phyloP scores from a whole-genome alignment of 2,888 invertebrate genomes.

The Tetanocera ferruginea region DNA sequence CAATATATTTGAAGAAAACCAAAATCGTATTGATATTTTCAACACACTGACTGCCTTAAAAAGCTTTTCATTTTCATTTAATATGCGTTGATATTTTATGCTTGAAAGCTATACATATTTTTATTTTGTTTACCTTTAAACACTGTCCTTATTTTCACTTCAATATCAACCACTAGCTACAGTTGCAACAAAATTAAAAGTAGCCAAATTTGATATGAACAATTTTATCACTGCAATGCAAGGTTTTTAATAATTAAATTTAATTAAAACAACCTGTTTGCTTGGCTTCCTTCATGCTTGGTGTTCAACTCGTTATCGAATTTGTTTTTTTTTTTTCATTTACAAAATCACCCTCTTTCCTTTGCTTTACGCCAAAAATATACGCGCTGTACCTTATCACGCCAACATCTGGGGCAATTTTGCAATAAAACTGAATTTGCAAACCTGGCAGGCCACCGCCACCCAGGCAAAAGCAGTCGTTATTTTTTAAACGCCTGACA shows the following conservation, averaged over 20 bases:
- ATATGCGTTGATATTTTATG: no score
- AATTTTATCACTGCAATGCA: no score
- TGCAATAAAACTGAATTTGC: conserved; percentile 27
- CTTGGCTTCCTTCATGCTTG: conserved; percentile 45
- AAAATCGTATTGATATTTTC: no score
- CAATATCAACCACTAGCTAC: neutral
- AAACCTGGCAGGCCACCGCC: neutral
- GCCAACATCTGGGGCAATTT: conserved; percentile 16
- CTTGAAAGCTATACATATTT: no score
- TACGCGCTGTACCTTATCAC: conserved; percentile 6
- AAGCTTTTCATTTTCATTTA: no score
- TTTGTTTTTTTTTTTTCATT: conserved; percentile 41
- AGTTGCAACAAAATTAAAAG: neutral
- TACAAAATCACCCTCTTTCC: conserved; percentile 57
- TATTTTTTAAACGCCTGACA: conserved; percentile 28
- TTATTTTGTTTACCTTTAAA: no score
- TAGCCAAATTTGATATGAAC: no score
- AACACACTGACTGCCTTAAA: no score
- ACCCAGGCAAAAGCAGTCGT: neutral
- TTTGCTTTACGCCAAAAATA: neutral
- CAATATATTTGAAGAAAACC: no score
- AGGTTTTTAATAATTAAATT: conserved; percentile 23
- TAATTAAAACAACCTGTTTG: conserved; percentile 35
- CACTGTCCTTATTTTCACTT: no score
- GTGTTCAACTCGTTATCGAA: conserved; percentile 44